Base-by-base conservation (phyloP, 30 jellyfish, hydroid and myxozoan species). In the Sanderia malayensis region DNA sequence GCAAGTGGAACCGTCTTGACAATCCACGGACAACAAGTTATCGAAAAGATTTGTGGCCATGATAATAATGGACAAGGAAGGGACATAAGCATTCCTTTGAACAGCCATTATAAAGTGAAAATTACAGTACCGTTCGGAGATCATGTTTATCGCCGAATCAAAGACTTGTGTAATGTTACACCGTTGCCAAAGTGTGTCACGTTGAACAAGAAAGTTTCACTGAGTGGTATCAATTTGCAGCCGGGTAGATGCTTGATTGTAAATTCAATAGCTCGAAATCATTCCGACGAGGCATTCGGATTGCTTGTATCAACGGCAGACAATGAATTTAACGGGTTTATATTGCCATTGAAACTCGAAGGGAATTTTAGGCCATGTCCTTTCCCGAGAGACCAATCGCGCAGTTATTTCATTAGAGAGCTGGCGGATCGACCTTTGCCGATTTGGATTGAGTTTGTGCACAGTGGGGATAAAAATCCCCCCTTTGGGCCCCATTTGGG, bases 1-100 rank as follows among this genome's bases (percentile, higher is more conserved):
- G 98, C 98, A 46, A 90, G 96, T 61, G 98, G 98, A 11, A 95
- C 91, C 15, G 81, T 90, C 7, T 49, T 90, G 47, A 90, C 95
- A 15, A 24, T 90, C 24, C 96, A 90, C 58, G 98, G 98, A 4
- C 82, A 79, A 24, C 88, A 78, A 47, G 65, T 44, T 15, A 55
- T 84, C 11, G 95, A 82, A 24, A 80, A 70, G 25, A 29, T 90
- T 30, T 76, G 79, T 44, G 88, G 80, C 24, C 28, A 77, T 8
- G 96, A 95, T 10, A 41, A 32, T 9, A 67, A 83, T 33, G 86
- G 78, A 18, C 44, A 23, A 9, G 84, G 84, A 1, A 47, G 29
- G 21, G 94, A 83, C 0, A 47, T 83, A 1, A 69, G 25, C 23
- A 80, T 90, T 46, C 98, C 96, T 6, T 61, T 90, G 33, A 63